These are phyloP conservation scores for Trisateles emortualis DNA, from an alignment of 2,888 invertebrate genomes.

Conservation along the genomic window DNA sequence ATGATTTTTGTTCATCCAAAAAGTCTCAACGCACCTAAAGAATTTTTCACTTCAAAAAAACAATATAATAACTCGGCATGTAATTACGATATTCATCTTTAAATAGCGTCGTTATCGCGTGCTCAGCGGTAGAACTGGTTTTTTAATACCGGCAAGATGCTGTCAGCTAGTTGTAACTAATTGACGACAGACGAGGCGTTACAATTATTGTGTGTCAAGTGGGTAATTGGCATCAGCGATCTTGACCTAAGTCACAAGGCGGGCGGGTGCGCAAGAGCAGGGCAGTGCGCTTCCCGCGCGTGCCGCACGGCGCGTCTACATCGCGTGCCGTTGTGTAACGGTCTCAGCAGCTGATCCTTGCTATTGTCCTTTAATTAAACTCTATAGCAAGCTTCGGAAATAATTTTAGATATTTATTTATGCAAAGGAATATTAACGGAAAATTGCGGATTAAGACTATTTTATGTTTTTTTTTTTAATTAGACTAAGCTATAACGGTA, in stretches of 20 bases:
- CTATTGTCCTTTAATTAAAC: slow-evolving; percentile 77
- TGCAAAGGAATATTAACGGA: slow-evolving; percentile 12
- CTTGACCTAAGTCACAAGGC: slow-evolving; percentile 58
- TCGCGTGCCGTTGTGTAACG: slow-evolving; percentile 78
- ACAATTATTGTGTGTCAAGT: slow-evolving; percentile 73
- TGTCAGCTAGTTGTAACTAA: slow-evolving; percentile 65
- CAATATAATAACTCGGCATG: slow-evolving; percentile 43
- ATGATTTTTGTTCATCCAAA: no score
- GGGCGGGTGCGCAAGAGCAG: slow-evolving; percentile 40
- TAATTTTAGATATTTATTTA: slow-evolving; percentile 48
- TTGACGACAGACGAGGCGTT: slow-evolving; percentile 71
- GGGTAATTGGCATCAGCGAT: slow-evolving; percentile 66
- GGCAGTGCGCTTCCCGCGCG: slow-evolving; percentile 28
- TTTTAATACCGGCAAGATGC: slow-evolving; percentile 60
- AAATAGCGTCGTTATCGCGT: slow-evolving; percentile 64
- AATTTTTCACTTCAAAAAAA: no score
- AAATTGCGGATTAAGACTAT: background rate
- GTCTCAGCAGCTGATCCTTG: slow-evolving; percentile 77
- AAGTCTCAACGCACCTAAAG: no score
- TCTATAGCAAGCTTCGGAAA: slow-evolving; percentile 50
- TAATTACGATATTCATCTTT: slow-evolving; percentile 59
- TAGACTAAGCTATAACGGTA: no score
- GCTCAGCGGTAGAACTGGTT: slow-evolving; percentile 64
- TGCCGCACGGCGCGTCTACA: slow-evolving; percentile 23
- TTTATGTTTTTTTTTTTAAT: no score